Percentiles rank a stretch among this genome's conserved stretches.
phyloP scores from a whole-genome alignment of 2,888 invertebrate species.

The Oligia latruncula region DNA sequence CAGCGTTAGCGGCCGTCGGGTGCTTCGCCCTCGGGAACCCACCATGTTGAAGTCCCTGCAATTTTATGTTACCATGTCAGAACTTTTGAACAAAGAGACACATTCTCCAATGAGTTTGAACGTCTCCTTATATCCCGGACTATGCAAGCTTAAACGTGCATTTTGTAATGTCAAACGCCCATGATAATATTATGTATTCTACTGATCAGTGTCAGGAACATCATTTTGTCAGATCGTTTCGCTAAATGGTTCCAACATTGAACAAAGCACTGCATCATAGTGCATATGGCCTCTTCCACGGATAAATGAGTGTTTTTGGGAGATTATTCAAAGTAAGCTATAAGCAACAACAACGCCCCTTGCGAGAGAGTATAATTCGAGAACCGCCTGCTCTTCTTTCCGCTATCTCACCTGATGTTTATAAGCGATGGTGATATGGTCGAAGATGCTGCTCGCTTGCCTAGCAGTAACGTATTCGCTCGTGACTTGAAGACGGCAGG shows the following conservation, averaged over 20 bases:
- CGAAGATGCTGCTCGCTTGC: slow-evolving; percentile 23
- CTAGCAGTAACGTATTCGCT: slow-evolving; percentile 42
- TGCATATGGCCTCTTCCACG: not conserved
- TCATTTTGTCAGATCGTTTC: not conserved
- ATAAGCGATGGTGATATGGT: slow-evolving; percentile 7
- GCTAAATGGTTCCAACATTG: not conserved
- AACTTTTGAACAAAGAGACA: not conserved
- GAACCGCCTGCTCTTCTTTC: no score
- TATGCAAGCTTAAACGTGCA: not conserved
- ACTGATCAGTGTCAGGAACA: not conserved
- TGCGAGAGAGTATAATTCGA: slow-evolving; percentile 1
- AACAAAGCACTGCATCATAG: slow-evolving; percentile 1
- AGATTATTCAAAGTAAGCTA: not conserved
- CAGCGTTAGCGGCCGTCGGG: slow-evolving; percentile 82
- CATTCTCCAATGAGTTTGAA: not conserved
- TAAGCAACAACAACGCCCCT: slow-evolving; percentile 11
- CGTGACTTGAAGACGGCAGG: slow-evolving; percentile 19
- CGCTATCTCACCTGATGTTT: slow-evolving; percentile 23
- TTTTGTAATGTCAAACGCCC: not conserved
- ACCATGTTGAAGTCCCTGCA: slow-evolving; percentile 79
- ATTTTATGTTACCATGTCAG: slow-evolving; percentile 16
- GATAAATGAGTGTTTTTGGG: not conserved
- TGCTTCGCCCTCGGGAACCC: slow-evolving; percentile 73
- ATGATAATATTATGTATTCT: not conserved
- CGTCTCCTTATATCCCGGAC: not conserved